Evolutionary conservation across 2,113 vertebrate genomes (phyloP).

Genomic region (Delphinus delphis): DNA sequence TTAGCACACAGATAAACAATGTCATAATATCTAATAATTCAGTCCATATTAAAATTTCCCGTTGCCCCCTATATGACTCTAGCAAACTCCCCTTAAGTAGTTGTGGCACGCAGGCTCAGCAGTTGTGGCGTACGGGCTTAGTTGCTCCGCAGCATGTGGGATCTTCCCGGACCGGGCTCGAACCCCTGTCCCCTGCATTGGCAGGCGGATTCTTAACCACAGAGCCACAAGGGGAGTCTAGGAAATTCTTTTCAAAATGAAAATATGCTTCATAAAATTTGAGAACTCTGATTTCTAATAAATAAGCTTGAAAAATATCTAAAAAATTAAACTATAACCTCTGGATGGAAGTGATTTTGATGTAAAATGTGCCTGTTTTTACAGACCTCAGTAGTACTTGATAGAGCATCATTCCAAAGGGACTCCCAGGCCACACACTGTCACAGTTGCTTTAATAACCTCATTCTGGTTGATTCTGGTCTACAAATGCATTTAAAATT

Average conservation of each 20-base stretch:
- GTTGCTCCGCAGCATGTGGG: too few species aligned
- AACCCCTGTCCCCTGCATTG: too few species aligned
- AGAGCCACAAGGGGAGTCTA: background rate
- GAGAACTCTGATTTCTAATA: background rate
- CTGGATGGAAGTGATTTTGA: background rate
- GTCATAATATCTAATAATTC: background rate
- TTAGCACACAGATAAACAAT: background rate
- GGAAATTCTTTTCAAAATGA: background rate
- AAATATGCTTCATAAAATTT: background rate
- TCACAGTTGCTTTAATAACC: background rate
- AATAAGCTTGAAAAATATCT: background rate
- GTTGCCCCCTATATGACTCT: background rate
- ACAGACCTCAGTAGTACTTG: background rate
- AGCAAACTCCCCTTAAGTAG: background rate
- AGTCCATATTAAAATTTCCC: background rate
- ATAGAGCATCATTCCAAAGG: background rate
- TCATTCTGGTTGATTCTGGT: background rate
- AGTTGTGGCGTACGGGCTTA: too few species aligned
- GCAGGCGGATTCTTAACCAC: too few species aligned
- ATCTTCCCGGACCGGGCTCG: too few species aligned
- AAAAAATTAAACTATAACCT: background rate
- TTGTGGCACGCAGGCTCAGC: too few species aligned
- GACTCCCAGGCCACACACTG: background rate
- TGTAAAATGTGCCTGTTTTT: background rate
- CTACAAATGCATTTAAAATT: background rate